Percentiles rank a stretch among this genome's conserved stretches.
These are phyloP conservation scores for Typhlichthys eigenmanni DNA, from an alignment of 2,797 vertebrate genomes.

Conservation along the genomic window DNA sequence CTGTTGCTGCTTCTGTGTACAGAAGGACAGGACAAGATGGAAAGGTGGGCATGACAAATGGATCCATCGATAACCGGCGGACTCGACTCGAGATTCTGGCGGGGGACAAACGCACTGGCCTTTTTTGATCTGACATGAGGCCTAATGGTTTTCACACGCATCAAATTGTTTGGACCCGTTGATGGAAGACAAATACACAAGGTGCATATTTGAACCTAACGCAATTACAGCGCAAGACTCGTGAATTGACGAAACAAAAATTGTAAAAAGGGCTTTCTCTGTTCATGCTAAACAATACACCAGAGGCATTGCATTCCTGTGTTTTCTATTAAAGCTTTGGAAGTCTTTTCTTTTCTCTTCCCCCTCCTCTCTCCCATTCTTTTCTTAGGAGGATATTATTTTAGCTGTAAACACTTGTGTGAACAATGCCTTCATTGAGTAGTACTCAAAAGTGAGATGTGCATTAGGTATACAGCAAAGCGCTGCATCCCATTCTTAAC, in stretches of 20 bases:
- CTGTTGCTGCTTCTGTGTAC: slow-evolving; percentile 71
- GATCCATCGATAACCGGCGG: slow-evolving; percentile 41
- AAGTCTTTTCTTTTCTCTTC: slow-evolving; percentile 41
- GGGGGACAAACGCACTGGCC: slow-evolving; percentile 52
- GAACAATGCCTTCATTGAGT: slow-evolving; percentile 72
- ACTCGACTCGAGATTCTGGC: slow-evolving; percentile 40
- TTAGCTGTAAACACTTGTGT: slow-evolving; percentile 74
- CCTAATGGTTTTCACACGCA: slow-evolving; percentile 60
- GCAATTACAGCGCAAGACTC: slow-evolving; percentile 72
- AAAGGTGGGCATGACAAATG: slow-evolving; percentile 19
- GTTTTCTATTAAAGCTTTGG: slow-evolving; percentile 75
- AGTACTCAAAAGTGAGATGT: slow-evolving; percentile 75
- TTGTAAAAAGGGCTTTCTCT: slow-evolving; percentile 83
- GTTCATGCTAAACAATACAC: slow-evolving; percentile 75
- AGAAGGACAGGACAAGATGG: slow-evolving; percentile 36
- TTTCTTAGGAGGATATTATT: slow-evolving; percentile 66
- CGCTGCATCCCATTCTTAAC: slow-evolving; percentile 66
- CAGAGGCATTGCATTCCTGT: slow-evolving; percentile 78
- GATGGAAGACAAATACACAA: slow-evolving; percentile 53
- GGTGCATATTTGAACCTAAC: slow-evolving; percentile 73
- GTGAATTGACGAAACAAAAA: slow-evolving; percentile 46
- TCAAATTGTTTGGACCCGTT: slow-evolving; percentile 67
- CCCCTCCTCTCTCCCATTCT: slow-evolving; percentile 10
- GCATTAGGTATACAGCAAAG: slow-evolving; percentile 73
- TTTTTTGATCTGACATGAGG: slow-evolving; percentile 25